Evolutionary conservation across 2,113 vertebrate species (phyloP), one percentile per base, ranked within the genome.

Genomic region (Ibidorhyncha struthersii): DNA sequence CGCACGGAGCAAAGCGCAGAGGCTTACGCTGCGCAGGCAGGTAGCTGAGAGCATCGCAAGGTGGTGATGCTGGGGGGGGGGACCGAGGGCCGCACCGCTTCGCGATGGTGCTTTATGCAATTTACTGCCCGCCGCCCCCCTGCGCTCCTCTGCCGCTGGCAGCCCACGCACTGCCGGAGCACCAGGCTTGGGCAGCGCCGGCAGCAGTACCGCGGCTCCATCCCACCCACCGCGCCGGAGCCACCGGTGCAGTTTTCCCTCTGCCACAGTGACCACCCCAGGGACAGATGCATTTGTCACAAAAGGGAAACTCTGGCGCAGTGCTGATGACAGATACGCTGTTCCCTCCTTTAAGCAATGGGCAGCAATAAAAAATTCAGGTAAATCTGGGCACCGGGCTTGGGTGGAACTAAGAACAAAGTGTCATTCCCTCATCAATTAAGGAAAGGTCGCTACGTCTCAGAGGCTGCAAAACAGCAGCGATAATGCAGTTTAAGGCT

Each of bases 401-500:
- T 9, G 43, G 36, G 16, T 36, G 49, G 70, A 55, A 59, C 41
- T 6, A 36, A 74, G 77, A 89, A 29, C 55, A 25, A 79, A 71
- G 65, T 15, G 69, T 65, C 53, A 30, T 63, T 49, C 59, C 55
- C 53, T 56, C 58, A 61, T 58, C 85, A 67, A 12, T 90, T 77
- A 55, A 25, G 47, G 41, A 89, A 93, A 96, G 96, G 94, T 90
- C 56, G 32, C 20, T 23, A 5, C 50, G 14, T 19, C 94, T 45
- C 61, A 1, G 34, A 55, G 55, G 80, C 38, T 62, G 66, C 49
- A 45, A 65, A 82, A 53, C 66, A 52, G 61, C 14, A 45, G 63
- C 3, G 1, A 38, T 41, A 61, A 72, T 9, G 52, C 50, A 27
- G 58, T 50, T 61, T 63, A 22, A 34, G 73, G 50, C 19, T 30